These are phyloP conservation scores for Peromyscus polionotus DNA, from an alignment of 2,113 vertebrate genomes.

Conservation along the genomic window DNA sequence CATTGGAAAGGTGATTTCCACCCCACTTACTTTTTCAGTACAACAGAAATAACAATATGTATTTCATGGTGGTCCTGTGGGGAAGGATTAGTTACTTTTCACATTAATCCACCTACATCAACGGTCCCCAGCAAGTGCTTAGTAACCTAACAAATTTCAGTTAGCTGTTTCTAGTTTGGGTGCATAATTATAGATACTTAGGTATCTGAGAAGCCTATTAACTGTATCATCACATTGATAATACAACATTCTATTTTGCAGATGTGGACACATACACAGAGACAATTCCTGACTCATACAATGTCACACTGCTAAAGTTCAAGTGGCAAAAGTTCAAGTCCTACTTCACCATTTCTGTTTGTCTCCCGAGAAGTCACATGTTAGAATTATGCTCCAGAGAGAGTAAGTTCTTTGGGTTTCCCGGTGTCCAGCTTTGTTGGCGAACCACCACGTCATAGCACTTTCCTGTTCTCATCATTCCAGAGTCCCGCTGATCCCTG, in stretches of 20 bases:
- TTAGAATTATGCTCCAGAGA: not conserved
- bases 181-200: not conserved
- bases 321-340: not conserved
- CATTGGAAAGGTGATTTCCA: not conserved
- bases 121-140: not conserved
- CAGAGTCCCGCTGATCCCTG: no score
- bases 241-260: not conserved
- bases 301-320: not conserved
- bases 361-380: not conserved
- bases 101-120: not conserved
- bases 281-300: not conserved
- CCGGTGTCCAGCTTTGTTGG: not conserved
- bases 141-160: conserved; percentile 4
- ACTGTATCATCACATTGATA: not conserved
- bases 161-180: not conserved
- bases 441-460: fast-evolving
- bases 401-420: not conserved
- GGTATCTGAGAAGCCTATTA: not conserved
- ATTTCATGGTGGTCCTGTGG: not conserved
- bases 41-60: not conserved
- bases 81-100: not conserved
- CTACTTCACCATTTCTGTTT: not conserved
- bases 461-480: not conserved
- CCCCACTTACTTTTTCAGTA: conserved; percentile 1
- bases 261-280: not conserved